Conservation (phyloP, 2,113 vertebrate genomes). For the Antigone vipio region DNA sequence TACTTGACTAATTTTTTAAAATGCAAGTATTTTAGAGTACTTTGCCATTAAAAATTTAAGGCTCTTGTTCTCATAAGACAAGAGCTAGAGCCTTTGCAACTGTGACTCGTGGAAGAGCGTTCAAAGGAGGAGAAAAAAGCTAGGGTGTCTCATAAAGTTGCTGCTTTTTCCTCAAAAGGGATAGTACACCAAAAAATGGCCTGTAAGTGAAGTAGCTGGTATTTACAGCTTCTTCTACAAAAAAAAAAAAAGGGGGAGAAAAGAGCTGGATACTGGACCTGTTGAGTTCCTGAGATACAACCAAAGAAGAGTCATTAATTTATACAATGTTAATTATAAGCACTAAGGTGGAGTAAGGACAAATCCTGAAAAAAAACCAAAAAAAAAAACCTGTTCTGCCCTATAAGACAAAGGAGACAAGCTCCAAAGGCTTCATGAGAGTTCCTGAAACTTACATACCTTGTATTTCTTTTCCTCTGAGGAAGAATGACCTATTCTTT, state of each 20-base stretch:
- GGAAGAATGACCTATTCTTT: background rate
- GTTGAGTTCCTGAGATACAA: background rate
- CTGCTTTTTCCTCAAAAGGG: background rate
- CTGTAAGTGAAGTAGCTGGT: background rate
- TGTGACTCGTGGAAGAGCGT: background rate
- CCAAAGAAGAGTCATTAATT: background rate
- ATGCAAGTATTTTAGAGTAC: background rate
- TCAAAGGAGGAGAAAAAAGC: background rate
- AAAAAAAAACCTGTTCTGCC: no score
- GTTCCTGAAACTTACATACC: background rate
- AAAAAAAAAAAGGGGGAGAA: background rate
- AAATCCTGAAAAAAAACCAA: background rate
- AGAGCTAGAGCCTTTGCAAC: background rate
- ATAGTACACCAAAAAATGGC: background rate
- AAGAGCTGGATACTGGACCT: background rate
- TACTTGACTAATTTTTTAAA: background rate
- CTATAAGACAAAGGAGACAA: background rate
- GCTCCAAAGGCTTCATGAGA: background rate
- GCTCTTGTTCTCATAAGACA: background rate
- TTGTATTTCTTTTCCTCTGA: background rate
- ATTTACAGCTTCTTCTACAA: background rate
- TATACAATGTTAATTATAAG: background rate
- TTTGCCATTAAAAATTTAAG: background rate
- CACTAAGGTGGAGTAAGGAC: background rate
- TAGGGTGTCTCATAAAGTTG: background rate